Base-by-base conservation (phyloP, 2,113 vertebrate species). In the Petromus typicus region DNA sequence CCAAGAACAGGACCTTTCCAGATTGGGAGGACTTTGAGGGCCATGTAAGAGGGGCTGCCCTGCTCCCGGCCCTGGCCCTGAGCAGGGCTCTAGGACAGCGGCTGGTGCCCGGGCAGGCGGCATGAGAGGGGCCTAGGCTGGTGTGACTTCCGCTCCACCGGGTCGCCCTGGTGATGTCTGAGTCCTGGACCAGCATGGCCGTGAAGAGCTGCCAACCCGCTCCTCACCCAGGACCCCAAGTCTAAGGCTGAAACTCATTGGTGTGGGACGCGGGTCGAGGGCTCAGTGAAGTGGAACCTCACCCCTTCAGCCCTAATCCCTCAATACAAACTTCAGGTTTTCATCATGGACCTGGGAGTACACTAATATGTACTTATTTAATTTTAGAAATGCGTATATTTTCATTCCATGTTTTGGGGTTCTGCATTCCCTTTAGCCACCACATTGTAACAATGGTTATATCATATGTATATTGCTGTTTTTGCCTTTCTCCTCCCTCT, bases 21-120 rank as follows among this genome's bases (percentile, higher is more conserved):
- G n/a, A 57, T 34, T 30, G 67, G 22, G 84, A 32, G 43, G 27
- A n/a, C 12, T 5, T 20, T 25, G 43, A 25, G 37, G 1, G 59
- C n/a, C 37, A 25, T 0, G 8, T 13, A 54, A 11, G 3, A 43
- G 61, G 5, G 1, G 0, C 23, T 7, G n/a, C 48, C 2, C 16
- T 23, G n/a, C 34, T 45, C 5, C 4, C 25, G 4, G 2, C 5
- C 32, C 73, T 63, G 51, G 20, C 79, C 14, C 18, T 16, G 22
- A 51, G 11, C 17, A 20, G 54, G 80, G 30, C 37, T 89, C 64
- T 93, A 59, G 56, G 34, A 54, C 43, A 57, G 23, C 8, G 81
- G 11, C 11, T 2, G 12, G 37, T 56, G 54, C 14, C 4, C 32
- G 69, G 88, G 59, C 22, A 5, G 13, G 56, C 3, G 8, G 32